Base-by-base conservation (phyloP, 2,113 vertebrate genomes). In the Recurvirostra avosetta region DNA sequence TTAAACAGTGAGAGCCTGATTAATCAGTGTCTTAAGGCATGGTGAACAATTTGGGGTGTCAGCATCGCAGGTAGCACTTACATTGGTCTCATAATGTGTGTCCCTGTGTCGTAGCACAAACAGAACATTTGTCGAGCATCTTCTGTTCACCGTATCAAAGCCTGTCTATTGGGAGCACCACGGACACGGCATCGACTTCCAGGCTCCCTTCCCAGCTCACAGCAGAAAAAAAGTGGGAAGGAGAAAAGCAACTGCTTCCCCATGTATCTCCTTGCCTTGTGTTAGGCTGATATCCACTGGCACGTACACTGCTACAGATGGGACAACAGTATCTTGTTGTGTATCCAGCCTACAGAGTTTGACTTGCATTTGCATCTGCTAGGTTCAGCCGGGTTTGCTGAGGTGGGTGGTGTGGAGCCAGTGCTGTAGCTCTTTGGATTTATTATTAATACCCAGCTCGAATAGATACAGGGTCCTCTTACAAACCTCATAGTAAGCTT, bases 261-360 rank as follows among this genome's bases (percentile, higher is more conserved):
- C 0, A 0, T 72, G 68, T 78, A 75, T 53, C 76, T 92, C 38
- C 74, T 75, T 9, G 25, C 47, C 38, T 81, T 76, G 92, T 66
- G 88, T 86, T 97, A 87, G 90, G 80, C 80, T 88, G 86, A 89
- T 95, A 96, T 87, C 86, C 80, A 86, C 73, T 94, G 97, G 95
- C 96, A 78, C 90, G 77, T 91, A 43, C 50, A 19, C 20, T 45
- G 80, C 86, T 56, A 87, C 95, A 95, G 96, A 97, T 95, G 95
- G 96, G 94, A 92, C 87, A 91, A 88, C 86, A 96, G 89, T 88
- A 92, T 87, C 92, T 89, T 91, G 76, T 92, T 96, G 83, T 89
- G 72, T 18, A 77, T 75, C 91, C 86, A 94, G 58, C 92, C 96
- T 27, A 81, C 66, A 21, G 91, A 90, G 49, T 91, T 93, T 89